A percentile compares a stretch with the other conserved stretches of the same genome.
Evolutionary conservation across 2,113 vertebrate genomes (phyloP).

Genomic region (Eonycteris spelaea): DNA sequence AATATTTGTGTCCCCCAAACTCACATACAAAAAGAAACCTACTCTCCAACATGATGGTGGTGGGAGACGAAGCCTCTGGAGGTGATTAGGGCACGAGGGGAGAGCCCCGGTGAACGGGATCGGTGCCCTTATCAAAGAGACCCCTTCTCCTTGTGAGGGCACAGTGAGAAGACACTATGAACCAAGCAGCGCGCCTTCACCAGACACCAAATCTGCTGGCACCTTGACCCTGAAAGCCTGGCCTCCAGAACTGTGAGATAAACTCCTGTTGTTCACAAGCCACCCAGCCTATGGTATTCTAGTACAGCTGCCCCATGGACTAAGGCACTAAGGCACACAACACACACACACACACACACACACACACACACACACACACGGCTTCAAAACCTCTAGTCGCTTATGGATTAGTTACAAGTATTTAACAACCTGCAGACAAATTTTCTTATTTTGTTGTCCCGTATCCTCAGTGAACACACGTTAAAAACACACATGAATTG

Average conservation of each 20-base stretch:
- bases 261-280: not conserved
- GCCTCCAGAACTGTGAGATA: not conserved
- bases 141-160: not conserved
- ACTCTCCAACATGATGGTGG: too few relatives aligned
- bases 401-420: not conserved
- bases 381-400: not conserved
- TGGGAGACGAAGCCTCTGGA: not conserved
- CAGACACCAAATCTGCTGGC: not conserved
- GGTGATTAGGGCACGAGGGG: not conserved
- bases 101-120: not conserved
- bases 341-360: too few relatives aligned
- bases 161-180: not conserved
- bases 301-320: not conserved
- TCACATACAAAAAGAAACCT: not conserved
- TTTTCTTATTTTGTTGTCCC: not conserved
- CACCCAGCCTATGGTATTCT: not conserved
- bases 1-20: not conserved
- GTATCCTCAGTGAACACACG: not conserved
- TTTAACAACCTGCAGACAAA: not conserved
- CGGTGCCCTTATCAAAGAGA: not conserved
- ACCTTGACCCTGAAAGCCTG: not conserved
- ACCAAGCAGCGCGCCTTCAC: not conserved
- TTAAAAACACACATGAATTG: not conserved
- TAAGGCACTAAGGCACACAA: too few relatives aligned
- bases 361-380: not conserved